phyloP scores from a whole-genome alignment of 2,113 vertebrate genomes.

The Columba janthina region DNA sequence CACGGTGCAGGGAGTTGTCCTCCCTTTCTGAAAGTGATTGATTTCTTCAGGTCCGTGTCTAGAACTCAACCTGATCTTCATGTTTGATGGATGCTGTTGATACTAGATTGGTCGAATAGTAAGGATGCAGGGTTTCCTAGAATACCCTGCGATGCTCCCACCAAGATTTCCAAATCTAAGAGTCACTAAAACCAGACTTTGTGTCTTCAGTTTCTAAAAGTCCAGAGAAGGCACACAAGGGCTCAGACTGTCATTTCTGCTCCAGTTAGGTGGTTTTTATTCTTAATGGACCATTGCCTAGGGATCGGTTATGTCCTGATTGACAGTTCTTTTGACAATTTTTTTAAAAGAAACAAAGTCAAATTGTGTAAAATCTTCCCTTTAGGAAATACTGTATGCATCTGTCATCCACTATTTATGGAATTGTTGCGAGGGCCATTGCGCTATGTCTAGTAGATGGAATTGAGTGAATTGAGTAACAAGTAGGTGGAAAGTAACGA shows the following conservation, averaged over 20 bases:
- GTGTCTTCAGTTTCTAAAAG: not conserved
- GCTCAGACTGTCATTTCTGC: not conserved
- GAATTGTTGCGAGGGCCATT: not conserved
- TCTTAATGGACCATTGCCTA: not conserved
- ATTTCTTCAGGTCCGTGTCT: not conserved
- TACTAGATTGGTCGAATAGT: not conserved
- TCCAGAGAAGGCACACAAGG: accelerated
- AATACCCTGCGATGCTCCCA: not conserved
- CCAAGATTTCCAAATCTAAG: not conserved
- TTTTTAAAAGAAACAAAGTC: not conserved
- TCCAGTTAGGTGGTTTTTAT: not conserved
- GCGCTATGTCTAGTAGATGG: not conserved
- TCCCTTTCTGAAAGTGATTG: not conserved
- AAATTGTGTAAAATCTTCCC: not conserved
- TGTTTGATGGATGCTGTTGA: not conserved
- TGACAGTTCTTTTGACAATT: not conserved
- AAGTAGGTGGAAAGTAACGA: not conserved
- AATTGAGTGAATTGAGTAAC: not conserved
- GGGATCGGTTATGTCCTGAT: not conserved
- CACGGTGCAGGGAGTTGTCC: not conserved
- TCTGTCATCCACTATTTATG: not conserved
- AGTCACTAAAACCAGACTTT: not conserved
- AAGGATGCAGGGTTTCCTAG: not conserved
- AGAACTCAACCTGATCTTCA: not conserved
- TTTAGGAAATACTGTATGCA: not conserved